Base-by-base conservation (phyloP, 2,888 invertebrate genomes). In the Dusona sp. region DNA sequence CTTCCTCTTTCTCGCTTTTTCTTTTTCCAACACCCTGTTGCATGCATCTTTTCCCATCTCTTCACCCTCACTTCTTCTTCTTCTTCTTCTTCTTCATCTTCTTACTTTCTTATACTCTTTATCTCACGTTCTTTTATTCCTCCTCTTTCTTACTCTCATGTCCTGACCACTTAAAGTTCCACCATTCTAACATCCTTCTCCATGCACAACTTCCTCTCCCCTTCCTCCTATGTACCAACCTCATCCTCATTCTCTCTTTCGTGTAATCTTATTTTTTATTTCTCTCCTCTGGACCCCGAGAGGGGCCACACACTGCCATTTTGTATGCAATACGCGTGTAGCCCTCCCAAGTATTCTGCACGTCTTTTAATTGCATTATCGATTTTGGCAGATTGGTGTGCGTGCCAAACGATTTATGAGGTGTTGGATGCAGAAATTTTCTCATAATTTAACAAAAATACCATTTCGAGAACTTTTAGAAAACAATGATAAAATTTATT, bases 1-100 rank as follows among this genome's bases (percentile, higher is more conserved):
- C 79, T 51, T 57, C 80, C 85, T 84, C 86, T 81, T 75, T 81
- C 82, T 86, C 79, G n/a, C 79, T 51, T 57, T 79, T 86, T 84
- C 86, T 81, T 75, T 82, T 83, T 86, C 79, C 86, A 79, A 79
- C 83, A 80, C 84, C 87, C 87, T 82, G 81, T 73, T 84, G 73
- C 79, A 48, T 73, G 74, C 80, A 51, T 67, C 38, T 75, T 77
- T 75, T 70, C 81, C 84, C 88, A 75, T 88, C 87, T 83, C 68
- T 81, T 75, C 74, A 65, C 64, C 64, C 79, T 80, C 67, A 16
- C 75, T 51, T 73, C 79, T 79, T 83, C 65, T 68, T 68, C 67
- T 45, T 51, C 79, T 54, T 72, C 78, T 78, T 82, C 70, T 70
- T 75, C 68, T 48, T 45, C 78, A 70, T 84, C 79, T 54, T 84